phyloP scores from a whole-genome alignment of 2,797 vertebrate species.

The Hippopotamyrus pictus region DNA sequence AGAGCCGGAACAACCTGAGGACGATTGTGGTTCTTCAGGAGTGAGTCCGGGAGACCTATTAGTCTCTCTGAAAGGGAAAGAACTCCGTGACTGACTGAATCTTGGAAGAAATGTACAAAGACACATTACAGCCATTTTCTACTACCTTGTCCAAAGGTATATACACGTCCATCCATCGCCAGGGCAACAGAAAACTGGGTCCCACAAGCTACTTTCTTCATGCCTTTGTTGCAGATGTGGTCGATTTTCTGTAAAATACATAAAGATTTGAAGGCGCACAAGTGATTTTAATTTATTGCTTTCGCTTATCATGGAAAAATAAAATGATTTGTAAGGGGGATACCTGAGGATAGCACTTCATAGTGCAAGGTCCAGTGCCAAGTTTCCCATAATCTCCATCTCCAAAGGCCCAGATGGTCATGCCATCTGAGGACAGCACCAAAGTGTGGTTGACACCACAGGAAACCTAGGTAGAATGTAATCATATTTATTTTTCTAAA shows the following conservation, averaged over 20 bases:
- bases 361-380: conserved; percentile 66
- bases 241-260: conserved; percentile 64
- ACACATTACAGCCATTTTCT: not conserved
- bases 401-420: conserved; percentile 70
- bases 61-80: conserved; percentile 56
- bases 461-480: conserved; percentile 55
- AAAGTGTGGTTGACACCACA: conserved; percentile 74
- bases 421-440: conserved; percentile 65
- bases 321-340: not conserved
- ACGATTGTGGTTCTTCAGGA: conserved; percentile 68
- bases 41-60: conserved; percentile 67
- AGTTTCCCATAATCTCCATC: conserved; percentile 74
- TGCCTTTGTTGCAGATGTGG: conserved; percentile 65
- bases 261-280: not conserved
- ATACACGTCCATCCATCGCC: conserved; percentile 64
- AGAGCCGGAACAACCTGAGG: conserved; percentile 68
- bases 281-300: not conserved
- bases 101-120: not conserved
- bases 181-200: conserved; percentile 71
- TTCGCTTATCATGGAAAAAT: not conserved
- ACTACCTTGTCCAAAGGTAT: conserved; percentile 73
- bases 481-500: not conserved
- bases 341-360: conserved; percentile 74
- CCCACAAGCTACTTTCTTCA: conserved; percentile 68
- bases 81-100: not conserved